Evolutionary conservation across 1,140 invertebrate genomes (phyloP), one percentile per base, ranked within the genome.

Genomic region (Sinella curviseta): DNA sequence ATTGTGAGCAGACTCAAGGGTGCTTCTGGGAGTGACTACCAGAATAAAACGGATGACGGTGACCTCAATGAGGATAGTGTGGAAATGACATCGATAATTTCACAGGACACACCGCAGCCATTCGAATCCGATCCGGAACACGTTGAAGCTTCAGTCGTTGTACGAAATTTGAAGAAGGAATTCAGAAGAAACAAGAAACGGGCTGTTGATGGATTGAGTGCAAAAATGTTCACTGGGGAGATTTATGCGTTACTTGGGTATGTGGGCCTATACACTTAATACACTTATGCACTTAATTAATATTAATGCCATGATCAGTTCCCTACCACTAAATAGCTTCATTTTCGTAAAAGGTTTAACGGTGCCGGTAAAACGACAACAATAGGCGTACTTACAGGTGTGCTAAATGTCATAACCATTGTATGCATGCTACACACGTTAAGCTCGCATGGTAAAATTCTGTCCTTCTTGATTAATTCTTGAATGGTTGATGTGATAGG

Each of bases 221-320:
- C 90, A 30, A 88, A 90, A 82, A 88, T 91, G 78, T 90, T 88
- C 81, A 87, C 88, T 80, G 87, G 86, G n/a, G 88, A 91, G 83
- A 90, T 91, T 34, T 91, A 90, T 4, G 88, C 87, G 39, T 84
- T 91, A 26, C 85, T 91, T 12, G 90, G 90, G 28, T 89, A 65
- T 12, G n/a, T n/a, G n/a, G n/a, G n/a, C n/a, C n/a, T n/a, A n/a
- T n/a, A n/a, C n/a, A n/a, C n/a, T n/a, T n/a, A n/a, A n/a, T n/a
- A n/a, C n/a, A n/a, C n/a, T n/a, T 48, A 48, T 12, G 20, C 20
- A 8, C 8, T 48, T 12, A 12, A 12, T 48, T 48, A 48, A 48
- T 48, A 48, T 48, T n/a, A n/a, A 20, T 12, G 20, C 39, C 8
- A 48, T 12, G 8, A 12, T 48, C 8, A 48, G 39, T 48, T 48